Evolutionary conservation across 1,140 invertebrate species (phyloP), one percentile per base, ranked within the genome.

Genomic region (Whitmania pigra): DNA sequence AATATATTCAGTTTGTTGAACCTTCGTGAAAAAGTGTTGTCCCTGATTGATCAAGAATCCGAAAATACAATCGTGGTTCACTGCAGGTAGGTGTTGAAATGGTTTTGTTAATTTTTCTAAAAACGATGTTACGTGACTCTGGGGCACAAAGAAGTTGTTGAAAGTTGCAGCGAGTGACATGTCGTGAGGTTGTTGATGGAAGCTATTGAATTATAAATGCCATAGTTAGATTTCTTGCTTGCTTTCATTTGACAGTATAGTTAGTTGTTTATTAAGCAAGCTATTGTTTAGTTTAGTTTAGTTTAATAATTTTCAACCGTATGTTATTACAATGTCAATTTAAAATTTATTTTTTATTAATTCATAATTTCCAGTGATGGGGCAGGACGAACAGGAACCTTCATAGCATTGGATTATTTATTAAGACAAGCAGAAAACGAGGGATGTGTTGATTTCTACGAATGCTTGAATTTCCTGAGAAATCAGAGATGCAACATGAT

Each of bases 381-480:
- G 9, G 67, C 36, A 11, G 67, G 67, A 31, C 11, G 67, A 18
- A 68, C 67, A 22, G 67, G 67, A n/a, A 68, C 67, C 36, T 68
- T 31, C 36, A 68, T 68, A 68, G 67, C 67, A 22, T 13, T 68
- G 20, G 67, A 68, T 68, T 68, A 68, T 43, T 68, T 68, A 40
- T 1, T 40, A 68, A 43, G 36, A 7, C 22, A 68, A 40, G 67
- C 27, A 25, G 36, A 68, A 68, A 5, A 15, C 3, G 36, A 29
- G n/a, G 67, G 67, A 11, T 31, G 27, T n/a, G 67, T 68, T 29
- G 27, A 43, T 68, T n/a, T 68, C 36, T 6, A 29, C 36, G 67
- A 43, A 15, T 68, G 67, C 36, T 43, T 68, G 13, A 68, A 68
- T 29, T 31, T 29, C 27, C 25, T 68, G 67, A 29, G 67, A n/a